Evolutionary conservation across 2,113 vertebrate species (phyloP), one percentile per base, ranked within the genome.

Genomic region (Labeo rohita): DNA sequence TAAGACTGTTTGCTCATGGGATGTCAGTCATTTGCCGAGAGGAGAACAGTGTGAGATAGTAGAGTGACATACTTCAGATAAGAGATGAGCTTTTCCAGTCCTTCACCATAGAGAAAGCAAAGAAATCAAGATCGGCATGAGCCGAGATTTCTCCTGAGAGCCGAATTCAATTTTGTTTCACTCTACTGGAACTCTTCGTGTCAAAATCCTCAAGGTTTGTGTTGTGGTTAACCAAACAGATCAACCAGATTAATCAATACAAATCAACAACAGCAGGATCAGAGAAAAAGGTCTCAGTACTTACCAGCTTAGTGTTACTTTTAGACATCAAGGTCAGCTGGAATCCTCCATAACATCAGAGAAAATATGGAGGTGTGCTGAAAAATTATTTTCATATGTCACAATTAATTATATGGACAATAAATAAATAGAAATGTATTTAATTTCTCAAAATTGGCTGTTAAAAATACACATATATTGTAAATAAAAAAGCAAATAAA

Each of bases 1-100:
- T 82, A 65, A 88, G 4, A 68, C 86, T 85, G 91, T 95, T 94
- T 94, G 91, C 92, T 89, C 63, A 88, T 49, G 92, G 93, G 93
- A 94, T 93, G 92, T 93, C 78, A 12, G 56, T 93, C 89, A 90
- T 94, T 95, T 92, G 78, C 92, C 83, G 88, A 90, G 70, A 82
- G 88, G 80, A 82, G 63, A 82, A 82, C 16, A 50, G 65, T n/a
- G 79, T 43, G 83, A 92, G 92, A 92, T 93, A 50, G 76, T 49
- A 73, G 65, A 0, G 54, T 16, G 3, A 91, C 90, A 92, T 90
- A 90, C 73, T 75, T 85, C 3, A 89, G 88, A 90, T 88, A 82
- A 82, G 63, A 82, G 80, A 70, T 68, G 45, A 82, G 63, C 61
- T 70, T 36, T 49, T 13, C 65, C 70, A 36, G 83, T 63, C 72